Conservation (phyloP, 2,797 vertebrate species). For the Nannoperca australis region DNA sequence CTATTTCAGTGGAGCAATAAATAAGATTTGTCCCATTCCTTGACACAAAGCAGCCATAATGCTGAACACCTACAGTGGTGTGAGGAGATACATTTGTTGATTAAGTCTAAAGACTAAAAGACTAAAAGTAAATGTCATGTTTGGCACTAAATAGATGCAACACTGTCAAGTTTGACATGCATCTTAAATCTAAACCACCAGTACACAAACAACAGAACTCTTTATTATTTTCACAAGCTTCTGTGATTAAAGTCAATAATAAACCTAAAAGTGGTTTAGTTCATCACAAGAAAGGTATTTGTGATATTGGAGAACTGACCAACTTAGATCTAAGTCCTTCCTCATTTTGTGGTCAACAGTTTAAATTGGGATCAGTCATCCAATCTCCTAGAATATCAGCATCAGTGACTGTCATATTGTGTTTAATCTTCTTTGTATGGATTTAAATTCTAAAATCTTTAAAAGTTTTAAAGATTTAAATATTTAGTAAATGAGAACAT, state of each 20-base stretch:
- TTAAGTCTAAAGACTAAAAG: neutral
- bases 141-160: neutral
- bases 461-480: neutral
- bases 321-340: neutral
- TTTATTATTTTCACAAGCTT: conserved; percentile 1
- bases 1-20: conserved; percentile 15
- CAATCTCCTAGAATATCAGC: neutral
- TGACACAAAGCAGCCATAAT: neutral
- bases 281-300: neutral
- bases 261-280: neutral
- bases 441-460: neutral
- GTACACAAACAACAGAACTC: neutral
- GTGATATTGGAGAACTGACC: neutral
- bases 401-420: neutral
- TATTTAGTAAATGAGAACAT: neutral
- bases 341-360: neutral
- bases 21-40: neutral
- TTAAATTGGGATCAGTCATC: neutral
- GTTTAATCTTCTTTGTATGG: neutral
- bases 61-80: neutral
- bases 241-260: neutral
- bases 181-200: neutral
- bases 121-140: neutral
- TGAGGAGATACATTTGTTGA: neutral
- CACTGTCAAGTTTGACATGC: neutral